A percentile compares a stretch with the other conserved stretches of the same genome.
Evolutionary conservation across 1,140 invertebrate species (phyloP).

Genomic region (Magallana gigas): DNA sequence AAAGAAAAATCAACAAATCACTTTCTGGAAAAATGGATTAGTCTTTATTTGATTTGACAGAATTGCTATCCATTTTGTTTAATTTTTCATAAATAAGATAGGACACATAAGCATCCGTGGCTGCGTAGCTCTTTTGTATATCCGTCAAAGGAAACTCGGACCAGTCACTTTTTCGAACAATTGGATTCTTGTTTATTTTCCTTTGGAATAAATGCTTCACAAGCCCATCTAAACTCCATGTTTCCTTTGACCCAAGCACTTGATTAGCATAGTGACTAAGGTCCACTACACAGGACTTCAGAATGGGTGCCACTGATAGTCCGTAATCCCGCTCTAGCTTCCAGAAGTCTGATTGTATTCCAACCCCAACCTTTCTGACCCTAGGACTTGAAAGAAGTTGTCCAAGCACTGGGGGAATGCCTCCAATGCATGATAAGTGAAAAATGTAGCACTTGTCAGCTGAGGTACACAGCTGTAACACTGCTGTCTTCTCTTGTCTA

Average conservation of each 20-base stretch:
- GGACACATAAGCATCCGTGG: constrained; percentile 65
- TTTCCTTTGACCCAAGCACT: constrained; percentile 56
- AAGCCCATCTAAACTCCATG: constrained; percentile 66
- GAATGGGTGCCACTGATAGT: constrained; percentile 53
- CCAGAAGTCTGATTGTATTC: constrained; percentile 63
- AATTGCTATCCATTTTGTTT: neutral
- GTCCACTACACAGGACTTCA: constrained; percentile 61
- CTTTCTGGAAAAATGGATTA: too few species aligned
- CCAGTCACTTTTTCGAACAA: constrained; percentile 63
- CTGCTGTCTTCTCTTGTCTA: constrained; percentile 60
- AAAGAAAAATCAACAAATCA: too few species aligned
- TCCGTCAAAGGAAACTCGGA: constrained; percentile 59
- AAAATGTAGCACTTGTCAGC: constrained; percentile 61
- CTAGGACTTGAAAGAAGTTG: constrained; percentile 57
- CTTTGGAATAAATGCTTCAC: constrained; percentile 56
- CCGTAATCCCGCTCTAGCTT: constrained; percentile 65
- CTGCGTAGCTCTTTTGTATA: constrained; percentile 61
- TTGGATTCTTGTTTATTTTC: constrained; percentile 62
- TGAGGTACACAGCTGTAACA: constrained; percentile 60
- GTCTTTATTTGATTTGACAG: neutral
- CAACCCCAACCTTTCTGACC: constrained; percentile 61
- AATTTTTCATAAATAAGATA: constrained; percentile 30
- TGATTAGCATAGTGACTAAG: constrained; percentile 58
- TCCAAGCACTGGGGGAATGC: constrained; percentile 55
- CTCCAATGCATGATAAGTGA: constrained; percentile 62